Conservation (phyloP, 2,113 vertebrate genomes). For the Salvelinus alpinus region DNA sequence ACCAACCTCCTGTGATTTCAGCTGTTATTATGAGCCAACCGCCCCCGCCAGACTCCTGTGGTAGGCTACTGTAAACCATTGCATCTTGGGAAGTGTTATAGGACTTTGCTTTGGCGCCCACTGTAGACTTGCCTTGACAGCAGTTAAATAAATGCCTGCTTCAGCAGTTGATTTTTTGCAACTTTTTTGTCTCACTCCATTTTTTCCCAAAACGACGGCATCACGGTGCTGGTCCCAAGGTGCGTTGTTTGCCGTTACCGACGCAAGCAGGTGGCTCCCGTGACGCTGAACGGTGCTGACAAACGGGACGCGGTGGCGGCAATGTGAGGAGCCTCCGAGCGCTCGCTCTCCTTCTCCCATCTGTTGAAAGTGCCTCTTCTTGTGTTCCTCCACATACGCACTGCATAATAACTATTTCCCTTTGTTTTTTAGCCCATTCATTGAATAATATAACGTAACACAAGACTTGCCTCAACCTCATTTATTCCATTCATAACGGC, state of each 20-base stretch:
- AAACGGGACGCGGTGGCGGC: slow-evolving; percentile 43
- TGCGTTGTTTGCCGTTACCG: neutral
- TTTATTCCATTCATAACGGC: slow-evolving; percentile 21
- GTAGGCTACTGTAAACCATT: no score
- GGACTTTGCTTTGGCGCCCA: no score
- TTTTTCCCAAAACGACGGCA: no score
- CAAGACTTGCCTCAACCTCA: slow-evolving; percentile 22
- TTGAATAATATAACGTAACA: slow-evolving; percentile 15
- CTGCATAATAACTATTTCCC: slow-evolving; percentile 30
- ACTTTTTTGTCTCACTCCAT: neutral
- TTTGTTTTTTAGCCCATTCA: neutral
- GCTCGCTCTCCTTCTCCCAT: slow-evolving; percentile 51
- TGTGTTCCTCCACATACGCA: slow-evolving; percentile 27
- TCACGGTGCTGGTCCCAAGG: slow-evolving; percentile 9
- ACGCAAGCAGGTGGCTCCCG: slow-evolving; percentile 64
- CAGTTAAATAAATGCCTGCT: no score
- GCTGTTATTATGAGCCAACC: no score
- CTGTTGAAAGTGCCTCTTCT: slow-evolving; percentile 70
- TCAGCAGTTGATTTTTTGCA: neutral
- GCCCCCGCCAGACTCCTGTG: no score
- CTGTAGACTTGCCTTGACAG: no score
- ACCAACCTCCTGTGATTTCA: no score
- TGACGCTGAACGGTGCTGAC: slow-evolving; percentile 58
- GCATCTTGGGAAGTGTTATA: no score
- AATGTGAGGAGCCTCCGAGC: slow-evolving; percentile 52